These are phyloP conservation scores for Coilia nasus DNA, from an alignment of 2,797 vertebrate genomes.

Conservation along the genomic window DNA sequence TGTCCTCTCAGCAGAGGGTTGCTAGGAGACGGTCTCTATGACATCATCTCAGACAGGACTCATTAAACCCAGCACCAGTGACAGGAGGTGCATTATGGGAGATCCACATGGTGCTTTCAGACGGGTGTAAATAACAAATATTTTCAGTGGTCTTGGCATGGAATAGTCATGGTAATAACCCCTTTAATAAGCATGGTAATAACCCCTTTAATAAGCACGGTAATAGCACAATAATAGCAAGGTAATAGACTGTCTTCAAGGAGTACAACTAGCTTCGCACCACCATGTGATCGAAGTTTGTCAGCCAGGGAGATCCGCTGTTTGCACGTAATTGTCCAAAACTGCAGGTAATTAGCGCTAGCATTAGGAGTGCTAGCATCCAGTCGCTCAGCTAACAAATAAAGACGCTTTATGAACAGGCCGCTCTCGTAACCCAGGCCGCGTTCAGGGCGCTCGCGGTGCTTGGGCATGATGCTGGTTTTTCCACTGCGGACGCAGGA, in stretches of 20 bases:
- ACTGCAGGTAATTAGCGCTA: neutral
- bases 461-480: conserved; percentile 61
- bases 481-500: conserved; percentile 61
- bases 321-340: neutral
- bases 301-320: neutral
- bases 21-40: neutral
- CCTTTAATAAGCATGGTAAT: neutral
- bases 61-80: neutral
- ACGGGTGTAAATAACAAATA: neutral
- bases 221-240: neutral
- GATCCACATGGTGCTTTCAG: neutral
- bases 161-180: neutral
- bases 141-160: neutral
- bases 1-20: too few relatives aligned
- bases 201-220: neutral
- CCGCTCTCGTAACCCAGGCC: neutral
- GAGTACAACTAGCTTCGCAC: neutral
- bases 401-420: neutral
- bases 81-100: neutral
- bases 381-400: neutral
- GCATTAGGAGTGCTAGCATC: neutral
- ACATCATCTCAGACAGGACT: too few relatives aligned
- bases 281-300: neutral
- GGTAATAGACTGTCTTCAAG: neutral
- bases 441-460: conserved; percentile 30